Conservation (phyloP, 2,113 vertebrate species). For the Macrotus californicus region DNA sequence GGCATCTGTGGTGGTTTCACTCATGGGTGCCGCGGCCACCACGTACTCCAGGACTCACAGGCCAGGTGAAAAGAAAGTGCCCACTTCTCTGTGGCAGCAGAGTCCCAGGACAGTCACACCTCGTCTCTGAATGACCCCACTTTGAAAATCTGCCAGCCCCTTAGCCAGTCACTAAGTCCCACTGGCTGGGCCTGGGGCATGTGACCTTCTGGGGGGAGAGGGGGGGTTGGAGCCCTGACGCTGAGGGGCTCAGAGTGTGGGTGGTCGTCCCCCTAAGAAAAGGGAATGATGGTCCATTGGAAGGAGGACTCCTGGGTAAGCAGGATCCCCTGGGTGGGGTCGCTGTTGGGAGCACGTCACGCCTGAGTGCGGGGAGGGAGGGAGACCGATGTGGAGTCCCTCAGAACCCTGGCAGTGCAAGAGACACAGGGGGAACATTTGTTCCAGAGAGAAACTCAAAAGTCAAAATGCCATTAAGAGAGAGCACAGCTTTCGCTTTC, state of each 20-base stretch:
- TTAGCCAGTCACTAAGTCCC: background rate
- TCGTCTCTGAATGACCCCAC: background rate
- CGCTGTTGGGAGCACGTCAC: background rate
- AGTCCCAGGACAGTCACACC: fast-evolving
- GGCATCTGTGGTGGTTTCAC: fast-evolving
- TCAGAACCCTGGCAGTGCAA: background rate
- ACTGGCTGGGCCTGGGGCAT: background rate
- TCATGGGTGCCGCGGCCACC: background rate
- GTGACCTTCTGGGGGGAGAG: background rate
- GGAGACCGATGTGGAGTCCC: fast-evolving
- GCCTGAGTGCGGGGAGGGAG: background rate
- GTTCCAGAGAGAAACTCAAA: slow-evolving; percentile 28
- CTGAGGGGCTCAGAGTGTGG: too few species aligned
- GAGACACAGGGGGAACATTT: background rate
- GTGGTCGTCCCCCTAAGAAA: too few species aligned
- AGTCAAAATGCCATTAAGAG: slow-evolving; percentile 63
- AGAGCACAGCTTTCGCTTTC: slow-evolving; percentile 53
- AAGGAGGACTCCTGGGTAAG: background rate
- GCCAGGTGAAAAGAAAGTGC: background rate
- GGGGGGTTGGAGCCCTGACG: background rate
- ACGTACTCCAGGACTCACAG: too few species aligned
- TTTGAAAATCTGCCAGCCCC: background rate
- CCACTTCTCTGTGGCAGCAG: fast-evolving
- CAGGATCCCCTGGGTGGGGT: background rate
- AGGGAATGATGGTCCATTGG: fast-evolving